Evolutionary conservation across 37 sponge, comb jelly and placozoan genomes (phyloP).

Genomic region (Cliona cf. orientalis): DNA sequence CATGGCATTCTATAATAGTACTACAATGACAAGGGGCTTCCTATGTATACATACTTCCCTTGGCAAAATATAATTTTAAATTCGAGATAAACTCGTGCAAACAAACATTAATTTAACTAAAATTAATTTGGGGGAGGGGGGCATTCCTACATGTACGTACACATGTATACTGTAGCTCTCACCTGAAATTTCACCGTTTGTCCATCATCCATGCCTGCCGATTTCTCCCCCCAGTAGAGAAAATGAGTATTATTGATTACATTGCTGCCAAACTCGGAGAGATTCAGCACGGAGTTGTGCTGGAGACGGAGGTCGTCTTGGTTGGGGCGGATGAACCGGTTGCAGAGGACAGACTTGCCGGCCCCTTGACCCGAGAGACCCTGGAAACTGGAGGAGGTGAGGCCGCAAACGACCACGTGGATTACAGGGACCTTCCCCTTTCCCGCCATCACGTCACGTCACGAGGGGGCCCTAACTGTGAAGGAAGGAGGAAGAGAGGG

Average conservation of each 20-base stretch:
- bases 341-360: conserved; percentile 80
- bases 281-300: conserved; percentile 58
- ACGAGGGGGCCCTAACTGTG: background rate
- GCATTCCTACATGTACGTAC: background rate
- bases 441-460: conserved; percentile 1
- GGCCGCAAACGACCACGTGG: conserved; percentile 52
- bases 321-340: conserved; percentile 73
- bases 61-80: background rate
- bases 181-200: conserved; percentile 52
- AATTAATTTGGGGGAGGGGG: background rate
- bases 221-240: conserved; percentile 87
- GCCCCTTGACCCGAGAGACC: conserved; percentile 58
- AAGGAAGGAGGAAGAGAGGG: background rate
- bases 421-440: conserved; percentile 30
- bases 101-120: background rate
- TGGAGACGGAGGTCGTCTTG: conserved; percentile 48
- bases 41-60: too few relatives aligned
- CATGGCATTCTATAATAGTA: too few relatives aligned
- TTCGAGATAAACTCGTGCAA: background rate
- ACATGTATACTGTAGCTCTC: background rate
- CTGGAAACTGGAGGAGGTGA: conserved; percentile 47
- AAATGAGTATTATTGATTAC: conserved; percentile 79
- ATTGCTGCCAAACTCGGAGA: conserved; percentile 55
- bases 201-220: conserved; percentile 48
- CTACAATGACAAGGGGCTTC: too few relatives aligned